phyloP scores from a whole-genome alignment of 2,888 invertebrate species.

The Drosophila planitibia region DNA sequence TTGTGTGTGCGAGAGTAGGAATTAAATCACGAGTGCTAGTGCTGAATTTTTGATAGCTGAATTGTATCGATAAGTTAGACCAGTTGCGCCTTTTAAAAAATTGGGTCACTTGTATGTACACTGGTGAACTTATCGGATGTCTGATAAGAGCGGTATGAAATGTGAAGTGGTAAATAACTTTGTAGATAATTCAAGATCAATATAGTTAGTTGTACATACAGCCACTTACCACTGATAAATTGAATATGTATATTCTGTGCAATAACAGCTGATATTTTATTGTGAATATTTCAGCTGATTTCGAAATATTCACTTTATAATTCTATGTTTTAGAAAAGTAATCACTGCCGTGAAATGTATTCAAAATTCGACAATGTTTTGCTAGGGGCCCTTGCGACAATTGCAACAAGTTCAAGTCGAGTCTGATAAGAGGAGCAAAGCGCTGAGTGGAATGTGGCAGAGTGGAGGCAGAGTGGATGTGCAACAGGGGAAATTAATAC shows the following conservation, averaged over 20 bases:
- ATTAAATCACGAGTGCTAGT: neutral
- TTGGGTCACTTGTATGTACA: neutral
- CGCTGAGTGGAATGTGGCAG: neutral
- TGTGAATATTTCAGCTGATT: neutral
- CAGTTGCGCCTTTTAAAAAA: constrained; percentile 9
- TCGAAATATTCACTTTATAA: neutral
- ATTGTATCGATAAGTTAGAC: neutral
- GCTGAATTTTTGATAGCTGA: neutral
- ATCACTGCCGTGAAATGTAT: neutral
- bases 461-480: too few relatives aligned
- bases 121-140: neutral
- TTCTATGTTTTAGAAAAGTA: neutral
- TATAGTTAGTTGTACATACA: neutral
- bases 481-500: neutral
- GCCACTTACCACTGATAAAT: neutral
- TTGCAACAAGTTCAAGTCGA: constrained; percentile 35
- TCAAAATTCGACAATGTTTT: neutral
- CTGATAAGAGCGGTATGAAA: constrained; percentile 24
- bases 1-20: neutral
- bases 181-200: constrained; percentile 4
- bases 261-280: neutral
- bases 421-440: constrained; percentile 25
- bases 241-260: neutral
- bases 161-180: neutral
- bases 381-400: neutral